phyloP scores from a whole-genome alignment of 2,888 invertebrate species.

The Graphium colonna region DNA sequence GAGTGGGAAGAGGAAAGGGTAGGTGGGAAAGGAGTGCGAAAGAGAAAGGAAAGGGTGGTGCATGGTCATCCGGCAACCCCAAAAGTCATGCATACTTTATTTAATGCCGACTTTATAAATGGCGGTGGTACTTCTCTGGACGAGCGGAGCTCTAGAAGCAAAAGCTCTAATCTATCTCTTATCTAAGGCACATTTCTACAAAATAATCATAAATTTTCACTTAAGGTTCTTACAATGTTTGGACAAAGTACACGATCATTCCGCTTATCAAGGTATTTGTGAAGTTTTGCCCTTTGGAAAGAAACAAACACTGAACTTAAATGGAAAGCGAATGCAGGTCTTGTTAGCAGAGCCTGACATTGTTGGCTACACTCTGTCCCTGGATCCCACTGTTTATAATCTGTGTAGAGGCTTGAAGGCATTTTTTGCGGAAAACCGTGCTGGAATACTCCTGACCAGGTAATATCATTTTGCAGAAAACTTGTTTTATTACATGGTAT shows the following conservation, averaged over 20 bases:
- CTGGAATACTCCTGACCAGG: slow-evolving; percentile 73
- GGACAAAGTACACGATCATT: slow-evolving; percentile 71
- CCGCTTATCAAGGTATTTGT: slow-evolving; percentile 67
- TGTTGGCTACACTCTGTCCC: slow-evolving; percentile 70
- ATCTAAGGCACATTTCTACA: too few species aligned
- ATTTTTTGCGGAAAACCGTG: slow-evolving; percentile 75
- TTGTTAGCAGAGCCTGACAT: slow-evolving; percentile 66
- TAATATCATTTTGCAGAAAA: slow-evolving; percentile 30
- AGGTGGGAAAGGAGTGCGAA: too few species aligned
- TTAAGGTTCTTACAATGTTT: slow-evolving; percentile 65
- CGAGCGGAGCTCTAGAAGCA: too few species aligned
- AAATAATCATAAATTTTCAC: too few species aligned
- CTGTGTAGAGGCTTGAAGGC: slow-evolving; percentile 77
- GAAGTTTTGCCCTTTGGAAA: slow-evolving; percentile 71
- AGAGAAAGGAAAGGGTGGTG: too few species aligned
- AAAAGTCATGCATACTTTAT: too few species aligned
- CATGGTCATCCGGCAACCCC: too few species aligned
- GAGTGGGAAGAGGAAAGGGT: too few species aligned
- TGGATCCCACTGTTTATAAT: slow-evolving; percentile 68
- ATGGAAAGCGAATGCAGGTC: slow-evolving; percentile 65
- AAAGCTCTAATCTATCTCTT: too few species aligned
- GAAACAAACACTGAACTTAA: slow-evolving; percentile 58
- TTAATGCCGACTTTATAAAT: too few species aligned
- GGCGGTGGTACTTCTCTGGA: too few species aligned
- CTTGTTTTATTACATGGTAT: too few species aligned